phyloP scores from a whole-genome alignment of 2,797 vertebrate species.

The Spheniscus humboldti region DNA sequence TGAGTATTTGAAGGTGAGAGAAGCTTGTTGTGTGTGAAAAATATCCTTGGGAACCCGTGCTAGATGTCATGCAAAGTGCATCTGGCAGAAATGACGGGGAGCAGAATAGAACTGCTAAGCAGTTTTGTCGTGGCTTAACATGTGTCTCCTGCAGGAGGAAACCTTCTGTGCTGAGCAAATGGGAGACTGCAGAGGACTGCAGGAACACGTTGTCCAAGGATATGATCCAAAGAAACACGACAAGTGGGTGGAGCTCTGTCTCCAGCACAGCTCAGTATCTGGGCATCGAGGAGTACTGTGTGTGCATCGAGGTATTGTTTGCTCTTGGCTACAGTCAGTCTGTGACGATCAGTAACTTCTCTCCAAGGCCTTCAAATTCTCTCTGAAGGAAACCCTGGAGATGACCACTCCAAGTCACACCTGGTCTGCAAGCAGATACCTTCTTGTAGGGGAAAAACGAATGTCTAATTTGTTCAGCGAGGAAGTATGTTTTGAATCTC shows the following conservation, averaged over 20 bases:
- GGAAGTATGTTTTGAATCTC: conserved; percentile 9
- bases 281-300: no score
- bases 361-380: background rate
- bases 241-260: background rate
- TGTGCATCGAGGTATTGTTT: rapidly evolving
- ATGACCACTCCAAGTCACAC: background rate
- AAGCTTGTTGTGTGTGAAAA: background rate
- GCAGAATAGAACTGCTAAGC: background rate
- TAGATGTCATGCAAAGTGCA: background rate
- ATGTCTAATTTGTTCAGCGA: background rate
- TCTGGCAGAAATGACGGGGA: background rate
- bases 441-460: background rate
- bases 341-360: background rate
- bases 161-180: background rate
- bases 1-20: background rate
- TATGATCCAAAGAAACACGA: background rate
- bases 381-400: background rate
- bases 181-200: background rate
- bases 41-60: background rate
- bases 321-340: background rate
- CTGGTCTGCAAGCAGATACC: background rate
- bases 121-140: background rate
- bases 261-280: background rate
- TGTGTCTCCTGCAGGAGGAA: background rate
- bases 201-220: background rate